Evolutionary conservation across 2,797 vertebrate genomes (phyloP).

Genomic region (Centropyge bicolor): DNA sequence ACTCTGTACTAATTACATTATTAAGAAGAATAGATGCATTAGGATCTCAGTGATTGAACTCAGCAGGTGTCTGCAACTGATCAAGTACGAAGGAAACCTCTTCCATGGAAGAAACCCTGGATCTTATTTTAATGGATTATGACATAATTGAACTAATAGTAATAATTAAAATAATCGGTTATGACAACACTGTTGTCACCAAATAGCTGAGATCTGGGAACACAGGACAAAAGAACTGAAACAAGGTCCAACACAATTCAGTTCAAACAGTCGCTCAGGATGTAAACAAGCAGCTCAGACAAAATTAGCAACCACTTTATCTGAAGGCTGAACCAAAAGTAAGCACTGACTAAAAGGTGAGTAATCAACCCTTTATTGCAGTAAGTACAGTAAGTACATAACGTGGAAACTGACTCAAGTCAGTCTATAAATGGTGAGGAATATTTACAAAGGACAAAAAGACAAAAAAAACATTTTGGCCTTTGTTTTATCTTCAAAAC

Average conservation of each 20-base stretch:
- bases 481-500: neutral
- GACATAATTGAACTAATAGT: neutral
- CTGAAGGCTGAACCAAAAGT: neutral
- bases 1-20: neutral
- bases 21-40: neutral
- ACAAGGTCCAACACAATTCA: neutral
- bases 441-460: neutral
- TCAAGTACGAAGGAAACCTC: neutral
- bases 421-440: neutral
- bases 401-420: neutral
- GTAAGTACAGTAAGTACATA: neutral
- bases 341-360: neutral
- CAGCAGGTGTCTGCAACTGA: neutral
- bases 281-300: neutral
- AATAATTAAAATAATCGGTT: neutral
- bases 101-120: neutral
- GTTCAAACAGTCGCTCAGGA: neutral
- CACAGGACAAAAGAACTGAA: neutral
- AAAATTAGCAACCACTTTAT: neutral
- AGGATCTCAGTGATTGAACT: neutral
- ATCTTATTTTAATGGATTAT: neutral
- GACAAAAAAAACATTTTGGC: no score
- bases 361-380: neutral
- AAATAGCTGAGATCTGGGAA: neutral
- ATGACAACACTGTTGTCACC: neutral